A percentile compares a stretch with the other conserved stretches of the same genome.
Evolutionary conservation across 2,888 invertebrate genomes (phyloP).

Genomic region (Drosophila villosipedis): DNA sequence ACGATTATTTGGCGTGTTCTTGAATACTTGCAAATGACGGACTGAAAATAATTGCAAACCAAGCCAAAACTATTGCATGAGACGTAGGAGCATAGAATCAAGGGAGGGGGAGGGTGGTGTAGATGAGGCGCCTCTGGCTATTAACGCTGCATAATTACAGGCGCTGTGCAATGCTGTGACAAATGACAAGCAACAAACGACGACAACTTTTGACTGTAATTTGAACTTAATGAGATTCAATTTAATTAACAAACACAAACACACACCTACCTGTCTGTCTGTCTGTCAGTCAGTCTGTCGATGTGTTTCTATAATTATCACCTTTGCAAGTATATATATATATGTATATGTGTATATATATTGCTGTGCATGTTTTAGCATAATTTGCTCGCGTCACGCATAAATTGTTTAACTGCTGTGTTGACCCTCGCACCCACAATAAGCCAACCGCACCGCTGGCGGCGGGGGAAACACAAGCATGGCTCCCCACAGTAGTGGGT

Average conservation of each 20-base stretch:
- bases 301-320: slow-evolving; percentile 44
- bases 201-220: slow-evolving; percentile 65
- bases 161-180: slow-evolving; percentile 52
- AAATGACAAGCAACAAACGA: slow-evolving; percentile 47
- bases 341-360: not conserved
- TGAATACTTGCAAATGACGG: slow-evolving; percentile 64
- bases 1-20: slow-evolving; percentile 49
- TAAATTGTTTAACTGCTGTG: slow-evolving; percentile 41
- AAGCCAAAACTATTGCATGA: not conserved
- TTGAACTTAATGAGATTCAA: slow-evolving; percentile 77
- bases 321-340: slow-evolving; percentile 32
- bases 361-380: slow-evolving; percentile 40
- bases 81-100: not conserved
- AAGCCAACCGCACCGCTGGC: not conserved
- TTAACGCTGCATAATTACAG: slow-evolving; percentile 72
- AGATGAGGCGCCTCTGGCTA: slow-evolving; percentile 15
- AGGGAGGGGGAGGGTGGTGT: not conserved
- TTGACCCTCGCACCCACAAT: slow-evolving; percentile 57
- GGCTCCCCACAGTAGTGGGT: slow-evolving; percentile 48
- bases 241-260: slow-evolving; percentile 62
- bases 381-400: slow-evolving; percentile 54
- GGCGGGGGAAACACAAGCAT: slow-evolving; percentile 9
- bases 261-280: slow-evolving; percentile 10
- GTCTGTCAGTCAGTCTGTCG: slow-evolving; percentile 14
- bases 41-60: slow-evolving; percentile 45